Base-by-base conservation (phyloP, 1,140 invertebrate species). In the Zaprionus davidi region DNA sequence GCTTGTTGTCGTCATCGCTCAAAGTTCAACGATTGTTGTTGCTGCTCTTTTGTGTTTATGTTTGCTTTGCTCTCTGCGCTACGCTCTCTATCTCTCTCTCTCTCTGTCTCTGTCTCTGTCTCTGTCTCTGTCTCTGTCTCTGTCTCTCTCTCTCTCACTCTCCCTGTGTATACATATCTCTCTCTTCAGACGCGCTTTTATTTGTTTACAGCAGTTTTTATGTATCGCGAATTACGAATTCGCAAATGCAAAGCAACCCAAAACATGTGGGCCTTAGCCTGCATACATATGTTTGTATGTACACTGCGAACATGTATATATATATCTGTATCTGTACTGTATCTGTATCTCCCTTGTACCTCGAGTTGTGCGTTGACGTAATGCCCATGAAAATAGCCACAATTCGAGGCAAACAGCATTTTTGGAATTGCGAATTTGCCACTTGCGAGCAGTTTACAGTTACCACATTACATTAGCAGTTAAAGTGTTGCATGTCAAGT, bases 171-270 rank as follows among this genome's bases (percentile, higher is more conserved):
- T 22, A 12, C 11, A 15, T 20, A 3, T 38, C 9, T 49, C 20
- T 20, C 11, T 38, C 11, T 63, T 44, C 49, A 44, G 56, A 60
- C 38, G 22, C 57, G 24, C 17, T 44, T 66, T 68, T 63, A 64
- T 81, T 85, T 85, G 82, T 83, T 86, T 87, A 83, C 71, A 70
- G 76, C 65, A 49, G 78, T 69, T 85, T 85, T 86, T 82, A 84
- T 83, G 81, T 77, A 84, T 73, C 66, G 83, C 67, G 31, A 70
- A 70, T 57, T 74, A 57, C 65, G 57, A 69, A 80, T 79, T 85
- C 72, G 76, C 82, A 70, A 75, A 78, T 74, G 71, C 65, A 67
- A 74, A 73, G 66, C 62, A 44, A 79, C 76, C 66, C 28, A 76
- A 84, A 83, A 85, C 81, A 83, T 83, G 81, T 83, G 81, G 81